Evolutionary conservation across 2,113 vertebrate genomes (phyloP), one percentile per base, ranked within the genome.

Genomic region (Nipponia nippon): DNA sequence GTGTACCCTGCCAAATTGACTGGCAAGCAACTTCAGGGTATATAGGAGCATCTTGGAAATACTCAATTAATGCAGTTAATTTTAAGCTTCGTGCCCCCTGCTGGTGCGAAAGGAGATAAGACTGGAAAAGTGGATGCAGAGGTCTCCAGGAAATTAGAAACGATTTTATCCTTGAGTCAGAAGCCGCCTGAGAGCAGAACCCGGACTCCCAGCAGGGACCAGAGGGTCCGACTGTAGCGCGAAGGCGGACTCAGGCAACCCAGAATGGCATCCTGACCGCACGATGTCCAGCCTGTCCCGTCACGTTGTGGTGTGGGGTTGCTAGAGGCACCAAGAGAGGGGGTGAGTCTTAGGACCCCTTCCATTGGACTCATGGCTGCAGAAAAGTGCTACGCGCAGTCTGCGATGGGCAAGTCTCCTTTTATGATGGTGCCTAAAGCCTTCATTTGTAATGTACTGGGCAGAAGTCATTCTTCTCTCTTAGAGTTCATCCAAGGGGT

Each of bases 381-480:
- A 71, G 69, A n/a, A 46, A 40, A 82, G 32, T 20, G 65, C 18
- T 25, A 3, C 0, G 0, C 0, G 1, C 16, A 40, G 6, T 27
- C 36, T 84, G 42, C 0, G 0, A 12, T 38, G 22, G 30, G 13
- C 6, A 32, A 12, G 26, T 70, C 34, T 46, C 40, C 22, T 52
- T 65, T 78, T 49, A 9, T 9, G 13, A 50, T 4, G 1, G 20
- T 30, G 42, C 32, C 10, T 75, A 58, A 91, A 81, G 19, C 13
- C 30, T 63, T 94, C 26, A 46, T 29, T 79, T 30, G 8, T n/a
- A 63, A 55, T 6, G 15, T 75, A 38, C 16, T 42, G 42, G 40
- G 42, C 29, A 85, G 78, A 55, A 91, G 40, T 78, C 10, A 13
- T 65, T 72, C 15, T 73, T 67, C 15, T 34, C 38, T 42, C 17